A percentile compares a stretch with the other conserved stretches of the same genome.
Evolutionary conservation across 2,888 invertebrate species (phyloP).

Genomic region (Drosophila nigritarsus): DNA sequence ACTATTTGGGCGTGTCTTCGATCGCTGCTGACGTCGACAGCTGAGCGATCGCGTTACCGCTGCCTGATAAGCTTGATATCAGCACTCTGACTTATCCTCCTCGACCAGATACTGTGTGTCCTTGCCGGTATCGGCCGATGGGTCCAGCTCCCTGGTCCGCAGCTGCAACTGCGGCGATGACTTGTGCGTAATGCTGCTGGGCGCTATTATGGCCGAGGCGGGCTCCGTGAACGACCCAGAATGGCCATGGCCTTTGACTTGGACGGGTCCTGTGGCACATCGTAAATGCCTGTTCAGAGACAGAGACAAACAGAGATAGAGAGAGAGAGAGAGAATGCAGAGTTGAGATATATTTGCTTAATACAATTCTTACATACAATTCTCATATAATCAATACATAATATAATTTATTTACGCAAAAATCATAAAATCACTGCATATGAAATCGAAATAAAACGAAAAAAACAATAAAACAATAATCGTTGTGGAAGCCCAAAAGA

Average conservation of each 20-base stretch:
- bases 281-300: constrained; percentile 89
- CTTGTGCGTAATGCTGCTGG: constrained; percentile 92
- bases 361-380: not conserved
- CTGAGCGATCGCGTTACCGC: constrained; percentile 45
- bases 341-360: not conserved
- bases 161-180: constrained; percentile 90
- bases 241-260: constrained; percentile 87
- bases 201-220: constrained; percentile 91
- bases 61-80: constrained; percentile 83
- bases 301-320: not conserved
- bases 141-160: constrained; percentile 92
- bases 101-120: constrained; percentile 96
- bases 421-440: not conserved
- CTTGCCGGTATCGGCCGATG: constrained; percentile 93
- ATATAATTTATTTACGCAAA: not conserved
- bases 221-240: constrained; percentile 86
- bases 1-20: constrained; percentile 51
- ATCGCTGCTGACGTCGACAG: constrained; percentile 51
- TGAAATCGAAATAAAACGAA: not conserved
- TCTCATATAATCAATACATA: no score
- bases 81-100: constrained; percentile 91
- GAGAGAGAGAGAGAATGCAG: not conserved
- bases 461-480: not conserved
- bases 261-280: constrained; percentile 91
- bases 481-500: not conserved